Evolutionary conservation across 2,888 invertebrate species (phyloP), one percentile per base, ranked within the genome.

Genomic region (Hirtodrosophila trivittata): DNA sequence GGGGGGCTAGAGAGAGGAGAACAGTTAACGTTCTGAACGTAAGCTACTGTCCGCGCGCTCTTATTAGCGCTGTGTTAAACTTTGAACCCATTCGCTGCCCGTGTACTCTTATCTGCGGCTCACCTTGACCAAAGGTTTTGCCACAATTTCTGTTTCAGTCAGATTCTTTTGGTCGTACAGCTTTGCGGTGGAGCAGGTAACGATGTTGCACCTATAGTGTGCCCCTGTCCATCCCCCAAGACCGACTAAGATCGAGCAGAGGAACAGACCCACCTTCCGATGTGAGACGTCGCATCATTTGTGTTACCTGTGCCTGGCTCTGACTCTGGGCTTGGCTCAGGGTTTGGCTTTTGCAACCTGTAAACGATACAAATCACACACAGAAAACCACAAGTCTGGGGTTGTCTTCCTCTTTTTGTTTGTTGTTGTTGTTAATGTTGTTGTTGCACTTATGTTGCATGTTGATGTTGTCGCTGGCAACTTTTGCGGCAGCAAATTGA

Each of bases 351-450:
- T 43, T 56, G 56, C 73, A 68, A 76, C 69, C 75, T 76, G 77
- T 80, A 82, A 84, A 66, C 72, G 78, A 82, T 84, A 80, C 84
- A 84, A 84, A 84, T 77, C 81, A 78, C 77, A 77, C 70, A 70
- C 64, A 64, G 37, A 35, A 57, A 74, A 74, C 73, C 77, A 45
- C 75, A 76, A 60, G 38, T 42, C 67, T 50, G 52, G 25, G 54
- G 38, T 46, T 45, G 30, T 51, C 38, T 49, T 39, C 12, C 25
- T 28, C 16, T 25, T 41, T 30, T 25, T 41, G 18, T 10, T 21
- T 41, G 16, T 37, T 38, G 35, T 30, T 25, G 16, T 35, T 13
- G 18, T 14, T 30, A 38, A 8, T 28, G n/a, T 13, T 41, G 30
- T 21, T 46, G 45, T 30, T 59, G 49, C 42, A 32, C 25, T 58